phyloP scores from a whole-genome alignment of 2,113 vertebrate genomes.

The Verasper variegatus region DNA sequence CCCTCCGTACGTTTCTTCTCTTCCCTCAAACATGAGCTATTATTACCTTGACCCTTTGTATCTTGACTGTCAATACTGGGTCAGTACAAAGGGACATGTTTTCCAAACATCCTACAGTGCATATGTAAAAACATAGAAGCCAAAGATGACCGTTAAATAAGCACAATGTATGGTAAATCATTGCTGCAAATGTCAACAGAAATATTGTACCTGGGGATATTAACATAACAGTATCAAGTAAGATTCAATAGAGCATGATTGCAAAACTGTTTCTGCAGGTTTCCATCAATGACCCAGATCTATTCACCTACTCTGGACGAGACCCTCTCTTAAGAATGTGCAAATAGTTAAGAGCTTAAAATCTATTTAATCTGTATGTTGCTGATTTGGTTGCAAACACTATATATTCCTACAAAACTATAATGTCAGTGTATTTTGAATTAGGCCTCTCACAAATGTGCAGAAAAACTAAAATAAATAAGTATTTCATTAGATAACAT shows the following conservation, averaged over 20 bases:
- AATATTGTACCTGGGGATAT: background rate
- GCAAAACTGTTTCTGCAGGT: background rate
- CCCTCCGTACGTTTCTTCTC: no score
- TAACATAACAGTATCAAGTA: background rate
- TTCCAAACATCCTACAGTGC: background rate
- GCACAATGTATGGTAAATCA: slow-evolving; percentile 46
- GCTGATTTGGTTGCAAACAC: no score
- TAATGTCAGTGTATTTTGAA: no score
- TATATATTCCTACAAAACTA: no score
- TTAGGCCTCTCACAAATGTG: no score
- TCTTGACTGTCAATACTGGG: background rate
- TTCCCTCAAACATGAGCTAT: no score
- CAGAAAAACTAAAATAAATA: no score
- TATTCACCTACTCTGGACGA: background rate
- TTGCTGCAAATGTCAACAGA: slow-evolving; percentile 31
- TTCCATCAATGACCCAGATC: background rate
- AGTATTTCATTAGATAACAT: no score
- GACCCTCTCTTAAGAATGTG: background rate
- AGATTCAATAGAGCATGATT: background rate
- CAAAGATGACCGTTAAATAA: background rate
- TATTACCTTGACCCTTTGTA: background rate
- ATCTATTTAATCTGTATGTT: no score
- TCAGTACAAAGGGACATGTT: background rate
- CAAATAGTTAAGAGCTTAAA: no score
- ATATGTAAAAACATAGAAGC: background rate